Conservation (phyloP, 2,113 vertebrate genomes). For the Pachypanchax playfairii region DNA sequence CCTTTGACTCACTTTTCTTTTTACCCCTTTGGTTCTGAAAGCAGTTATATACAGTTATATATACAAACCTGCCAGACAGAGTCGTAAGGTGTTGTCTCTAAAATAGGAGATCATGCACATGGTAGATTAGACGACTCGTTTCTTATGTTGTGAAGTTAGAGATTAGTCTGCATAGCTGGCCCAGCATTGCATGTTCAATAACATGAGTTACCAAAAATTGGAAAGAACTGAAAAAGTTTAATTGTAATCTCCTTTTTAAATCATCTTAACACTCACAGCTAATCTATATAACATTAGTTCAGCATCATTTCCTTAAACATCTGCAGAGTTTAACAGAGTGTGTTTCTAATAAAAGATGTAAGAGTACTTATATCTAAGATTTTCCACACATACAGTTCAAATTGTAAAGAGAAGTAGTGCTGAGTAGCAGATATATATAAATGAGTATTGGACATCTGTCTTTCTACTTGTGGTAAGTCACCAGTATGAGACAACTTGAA, state of each 20-base stretch:
- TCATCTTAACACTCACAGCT: no score
- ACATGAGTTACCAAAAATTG: neutral
- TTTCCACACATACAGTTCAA: conserved; percentile 12
- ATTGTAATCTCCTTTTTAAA: no score
- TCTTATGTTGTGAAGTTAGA: conserved; percentile 51
- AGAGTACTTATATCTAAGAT: conserved; percentile 30
- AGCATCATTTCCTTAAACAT: conserved; percentile 38
- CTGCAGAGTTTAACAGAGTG: conserved; percentile 38
- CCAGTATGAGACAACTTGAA: no score
- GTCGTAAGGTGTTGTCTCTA: conserved; percentile 25
- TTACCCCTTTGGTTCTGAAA: conserved; percentile 40
- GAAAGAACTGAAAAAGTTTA: no score
- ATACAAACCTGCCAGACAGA: conserved; percentile 25
- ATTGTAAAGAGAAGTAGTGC: conserved; percentile 21
- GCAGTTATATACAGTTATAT: conserved; percentile 43
- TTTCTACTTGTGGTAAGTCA: conserved; percentile 48
- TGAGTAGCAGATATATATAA: neutral
- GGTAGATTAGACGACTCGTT: conserved; percentile 42
- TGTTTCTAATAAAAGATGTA: conserved; percentile 49
- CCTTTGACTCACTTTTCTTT: neutral
- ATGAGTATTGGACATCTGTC: conserved; percentile 51
- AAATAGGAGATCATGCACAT: conserved; percentile 41
- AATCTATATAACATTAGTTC: no score
- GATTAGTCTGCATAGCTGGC: conserved; percentile 24
- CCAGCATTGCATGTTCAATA: conserved; percentile 9